These are phyloP conservation scores for Tyrannus savana DNA, from an alignment of 2,113 vertebrate species.

Conservation along the genomic window DNA sequence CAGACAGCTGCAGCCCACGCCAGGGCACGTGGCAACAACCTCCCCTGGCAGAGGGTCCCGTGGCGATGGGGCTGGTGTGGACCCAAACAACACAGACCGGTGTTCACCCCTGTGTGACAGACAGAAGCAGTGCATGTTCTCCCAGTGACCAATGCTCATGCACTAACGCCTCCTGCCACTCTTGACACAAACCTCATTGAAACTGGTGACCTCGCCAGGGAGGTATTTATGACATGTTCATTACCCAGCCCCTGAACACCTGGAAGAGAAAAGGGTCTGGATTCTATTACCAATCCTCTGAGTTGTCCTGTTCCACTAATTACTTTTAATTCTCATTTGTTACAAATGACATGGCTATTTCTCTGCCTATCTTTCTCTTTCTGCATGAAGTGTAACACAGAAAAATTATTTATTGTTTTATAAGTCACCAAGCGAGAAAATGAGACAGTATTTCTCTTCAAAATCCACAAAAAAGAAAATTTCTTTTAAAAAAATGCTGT, in stretches of 20 bases:
- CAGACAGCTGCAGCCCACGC: not conserved
- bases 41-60: not conserved
- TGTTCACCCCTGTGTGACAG: not conserved
- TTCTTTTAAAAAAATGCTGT: not conserved
- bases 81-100: accelerated
- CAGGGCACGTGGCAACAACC: not conserved
- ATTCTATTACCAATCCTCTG: constrained; percentile 29
- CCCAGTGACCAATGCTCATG: not conserved
- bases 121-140: not conserved
- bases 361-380: not conserved
- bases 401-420: not conserved
- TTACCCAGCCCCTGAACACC: constrained; percentile 37
- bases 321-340: constrained; percentile 18
- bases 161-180: not conserved
- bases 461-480: not conserved
- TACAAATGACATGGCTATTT: not conserved
- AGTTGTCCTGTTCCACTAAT: constrained; percentile 11
- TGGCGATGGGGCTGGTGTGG: not conserved
- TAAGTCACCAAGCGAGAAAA: not conserved
- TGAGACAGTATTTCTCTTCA: not conserved
- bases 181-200: not conserved
- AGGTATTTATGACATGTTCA: constrained; percentile 61
- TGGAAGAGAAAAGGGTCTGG: constrained; percentile 40
- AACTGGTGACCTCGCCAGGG: not conserved
- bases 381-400: not conserved